Evolutionary conservation across 1,140 invertebrate species (phyloP).

Genomic region (Coenobita brevimanus): DNA sequence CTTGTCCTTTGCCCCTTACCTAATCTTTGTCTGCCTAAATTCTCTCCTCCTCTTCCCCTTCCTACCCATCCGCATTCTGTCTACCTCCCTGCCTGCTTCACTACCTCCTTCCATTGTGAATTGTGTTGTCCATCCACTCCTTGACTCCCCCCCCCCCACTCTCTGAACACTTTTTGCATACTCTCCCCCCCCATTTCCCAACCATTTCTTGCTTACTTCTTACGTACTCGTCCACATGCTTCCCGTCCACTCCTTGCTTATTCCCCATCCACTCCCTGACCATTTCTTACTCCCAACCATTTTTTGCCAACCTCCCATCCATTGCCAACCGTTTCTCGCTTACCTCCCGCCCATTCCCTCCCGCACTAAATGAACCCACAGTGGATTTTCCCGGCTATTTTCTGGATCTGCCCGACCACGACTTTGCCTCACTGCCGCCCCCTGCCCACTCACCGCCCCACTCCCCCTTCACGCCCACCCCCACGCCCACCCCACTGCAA

Average conservation of each 20-base stretch:
- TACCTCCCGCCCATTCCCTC: background rate
- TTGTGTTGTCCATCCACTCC: background rate
- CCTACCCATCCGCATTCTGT: background rate
- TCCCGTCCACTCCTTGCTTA: background rate
- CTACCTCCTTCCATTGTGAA: background rate
- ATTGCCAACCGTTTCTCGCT: background rate
- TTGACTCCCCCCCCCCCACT: conserved; percentile 6
- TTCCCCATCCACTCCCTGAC: background rate
- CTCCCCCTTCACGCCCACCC: conserved; percentile 26
- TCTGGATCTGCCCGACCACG: background rate
- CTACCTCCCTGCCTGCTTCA: background rate
- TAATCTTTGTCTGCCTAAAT: background rate
- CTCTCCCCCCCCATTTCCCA: conserved; percentile 6
- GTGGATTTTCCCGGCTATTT: background rate
- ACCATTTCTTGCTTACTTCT: background rate
- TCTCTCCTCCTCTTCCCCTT: too few relatives aligned
- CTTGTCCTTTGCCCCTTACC: background rate
- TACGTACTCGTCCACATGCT: background rate
- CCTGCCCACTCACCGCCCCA: conserved; percentile 7
- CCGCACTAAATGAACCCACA: background rate
- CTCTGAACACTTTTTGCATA: background rate
- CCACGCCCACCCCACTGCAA: conserved; percentile 19
- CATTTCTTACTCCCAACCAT: background rate
- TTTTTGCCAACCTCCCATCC: background rate
- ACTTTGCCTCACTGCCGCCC: background rate